These are phyloP conservation scores for Melanargia galathea DNA, from an alignment of 2,888 invertebrate genomes.

Conservation along the genomic window DNA sequence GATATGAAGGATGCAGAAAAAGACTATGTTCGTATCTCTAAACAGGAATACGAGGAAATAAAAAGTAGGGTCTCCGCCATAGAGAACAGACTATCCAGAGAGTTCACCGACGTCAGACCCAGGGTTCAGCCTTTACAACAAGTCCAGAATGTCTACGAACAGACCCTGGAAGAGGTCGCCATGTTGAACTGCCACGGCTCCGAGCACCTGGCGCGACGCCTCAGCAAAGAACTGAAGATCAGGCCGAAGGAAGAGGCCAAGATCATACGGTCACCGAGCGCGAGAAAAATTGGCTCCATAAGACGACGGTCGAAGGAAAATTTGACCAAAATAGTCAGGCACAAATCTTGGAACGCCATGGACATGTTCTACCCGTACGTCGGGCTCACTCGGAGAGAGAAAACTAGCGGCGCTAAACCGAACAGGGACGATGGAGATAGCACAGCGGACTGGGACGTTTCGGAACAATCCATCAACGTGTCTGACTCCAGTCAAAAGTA, in stretches of 20 bases:
- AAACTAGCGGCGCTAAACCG: conserved; percentile 61
- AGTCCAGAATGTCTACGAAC: conserved; percentile 88
- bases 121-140: conserved; percentile 81
- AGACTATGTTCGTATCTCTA: conserved; percentile 87
- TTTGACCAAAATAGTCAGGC: conserved; percentile 79
- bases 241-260: conserved; percentile 86
- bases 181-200: conserved; percentile 84
- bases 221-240: conserved; percentile 89
- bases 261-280: conserved; percentile 90
- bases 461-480: conserved; percentile 56
- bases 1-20: conserved; percentile 69
- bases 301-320: conserved; percentile 87
- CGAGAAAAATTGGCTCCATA: conserved; percentile 89
- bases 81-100: conserved; percentile 86
- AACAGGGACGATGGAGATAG: conserved; percentile 52
- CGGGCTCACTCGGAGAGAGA: conserved; percentile 75
- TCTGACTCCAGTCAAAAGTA: conserved; percentile 64
- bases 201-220: conserved; percentile 86
- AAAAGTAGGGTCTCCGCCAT: conserved; percentile 88
- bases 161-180: conserved; percentile 86
- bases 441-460: conserved; percentile 60
- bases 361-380: conserved; percentile 80
- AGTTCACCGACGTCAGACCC: conserved; percentile 81
- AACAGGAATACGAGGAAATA: conserved; percentile 89
- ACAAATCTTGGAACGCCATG: conserved; percentile 85